Percentiles rank a stretch among this genome's conserved stretches.
These are phyloP conservation scores for Apostichopus parvimensis DNA, from an alignment of 35 echinoderm and acorn worm genomes.

Conservation along the genomic window DNA sequence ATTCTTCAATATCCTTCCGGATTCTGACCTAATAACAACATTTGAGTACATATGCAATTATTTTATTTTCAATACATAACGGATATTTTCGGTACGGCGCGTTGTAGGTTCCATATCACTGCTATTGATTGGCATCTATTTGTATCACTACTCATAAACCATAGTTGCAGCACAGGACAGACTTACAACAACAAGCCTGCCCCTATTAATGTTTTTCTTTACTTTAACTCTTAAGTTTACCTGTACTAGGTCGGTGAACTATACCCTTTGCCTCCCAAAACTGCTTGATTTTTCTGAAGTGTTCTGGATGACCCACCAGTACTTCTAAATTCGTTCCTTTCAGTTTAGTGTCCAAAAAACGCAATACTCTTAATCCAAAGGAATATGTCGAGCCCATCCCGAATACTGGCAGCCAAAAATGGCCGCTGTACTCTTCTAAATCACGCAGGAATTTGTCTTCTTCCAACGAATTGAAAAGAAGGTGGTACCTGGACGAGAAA, in stretches of 20 bases:
- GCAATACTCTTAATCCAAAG: slow-evolving; percentile 35
- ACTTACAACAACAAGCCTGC: too few species aligned
- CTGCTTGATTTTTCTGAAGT: slow-evolving; percentile 14
- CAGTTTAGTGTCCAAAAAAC: slow-evolving; percentile 6
- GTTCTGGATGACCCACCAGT: slow-evolving; percentile 35
- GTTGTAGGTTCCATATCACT: too few species aligned
- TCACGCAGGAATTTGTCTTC: slow-evolving; percentile 36
- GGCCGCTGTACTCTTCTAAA: slow-evolving; percentile 26
- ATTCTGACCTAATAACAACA: too few species aligned
- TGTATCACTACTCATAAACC: too few species aligned
- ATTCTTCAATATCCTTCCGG: too few species aligned
- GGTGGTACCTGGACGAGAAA: slow-evolving; percentile 37
- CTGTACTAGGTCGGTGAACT: slow-evolving; percentile 32
- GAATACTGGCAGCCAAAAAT: slow-evolving; percentile 46
- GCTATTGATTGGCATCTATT: too few species aligned
- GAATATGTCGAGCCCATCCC: slow-evolving; percentile 53
- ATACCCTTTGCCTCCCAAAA: slow-evolving; percentile 43
- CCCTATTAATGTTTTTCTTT: too few species aligned
- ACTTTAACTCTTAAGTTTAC: slow-evolving; percentile 15
- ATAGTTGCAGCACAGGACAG: too few species aligned
- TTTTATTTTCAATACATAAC: too few species aligned
- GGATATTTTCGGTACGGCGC: too few species aligned
- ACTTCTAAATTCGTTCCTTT: slow-evolving; percentile 20
- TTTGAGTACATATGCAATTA: too few species aligned
- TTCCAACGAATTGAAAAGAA: slow-evolving; percentile 1